Base-by-base conservation (phyloP, 2,888 invertebrate genomes). In the Tanypteryx hageni region DNA sequence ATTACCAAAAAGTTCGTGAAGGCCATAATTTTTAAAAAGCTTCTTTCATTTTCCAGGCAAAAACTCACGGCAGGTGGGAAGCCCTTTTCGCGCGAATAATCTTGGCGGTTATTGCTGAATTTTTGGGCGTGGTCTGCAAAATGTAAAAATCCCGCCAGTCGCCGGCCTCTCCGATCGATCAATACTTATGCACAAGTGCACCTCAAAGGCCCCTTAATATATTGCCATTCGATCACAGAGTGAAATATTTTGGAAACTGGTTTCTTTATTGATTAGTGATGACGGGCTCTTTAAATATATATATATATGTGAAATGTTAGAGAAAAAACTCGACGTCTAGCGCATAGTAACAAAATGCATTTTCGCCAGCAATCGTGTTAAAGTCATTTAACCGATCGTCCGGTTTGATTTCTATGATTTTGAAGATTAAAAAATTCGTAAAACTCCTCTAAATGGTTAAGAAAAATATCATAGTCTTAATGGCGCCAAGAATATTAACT, bases 101-200 rank as follows among this genome's bases (percentile, higher is more conserved):
- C 61, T 44, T 64, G 44, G 68, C 89, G 89, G 89, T 89, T 89
- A 76, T 76, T 89, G 61, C 68, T n/a, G 64, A 64, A 89, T 89
- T 89, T 44, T 68, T 89, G 89, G 89, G 89, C 89, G 89, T 89
- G 89, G 89, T 44, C 89, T 89, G 64, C 44, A 89, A 64, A 89
- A 89, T 64, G 89, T 89, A 64, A 64, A 89, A 89, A 64, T 61
- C n/a, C 61, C 64, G 61, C 89, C 89, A 89, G 89, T 89, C 44
- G 61, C 89, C 89, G 64, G 64, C 44, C 89, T 83, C 59, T 89
- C 64, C 13, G 89, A 89, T 89, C 89, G 89, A 89, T 89, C 89
- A 89, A 89, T 89, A 89, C 89, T 89, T 64, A 89, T 89, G 89
- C 89, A 89, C 89, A 64, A 68, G 89, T 89, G 89, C 89, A 89